phyloP scores from a whole-genome alignment of 2,797 vertebrate genomes.

The Hapalemur alaotrensis region DNA sequence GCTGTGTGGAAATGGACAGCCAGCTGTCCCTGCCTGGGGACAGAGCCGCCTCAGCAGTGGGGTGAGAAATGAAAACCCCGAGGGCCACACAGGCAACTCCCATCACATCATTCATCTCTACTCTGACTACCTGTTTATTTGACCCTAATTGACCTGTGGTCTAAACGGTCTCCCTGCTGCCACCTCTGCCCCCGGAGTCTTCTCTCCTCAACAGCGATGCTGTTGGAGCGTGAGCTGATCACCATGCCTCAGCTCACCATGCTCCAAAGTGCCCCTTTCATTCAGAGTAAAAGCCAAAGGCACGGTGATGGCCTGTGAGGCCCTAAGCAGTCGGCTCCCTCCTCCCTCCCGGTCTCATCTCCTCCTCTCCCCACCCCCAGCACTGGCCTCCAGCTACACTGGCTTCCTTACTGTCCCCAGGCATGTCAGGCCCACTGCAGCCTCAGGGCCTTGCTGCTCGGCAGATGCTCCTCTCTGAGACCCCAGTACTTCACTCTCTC shows the following conservation, averaged over 20 bases:
- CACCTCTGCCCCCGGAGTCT: not conserved
- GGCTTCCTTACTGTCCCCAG: not conserved
- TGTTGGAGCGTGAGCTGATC: not conserved
- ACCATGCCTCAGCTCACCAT: not conserved
- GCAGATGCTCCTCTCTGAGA: not conserved
- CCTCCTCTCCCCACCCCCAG: not conserved
- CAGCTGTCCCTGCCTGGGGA: not conserved
- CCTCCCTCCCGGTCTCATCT: not conserved
- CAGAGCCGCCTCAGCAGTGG: not conserved
- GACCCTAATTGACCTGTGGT: not conserved
- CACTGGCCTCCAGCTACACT: not conserved
- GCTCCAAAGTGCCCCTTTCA: not conserved
- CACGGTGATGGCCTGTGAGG: not conserved
- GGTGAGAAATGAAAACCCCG: not conserved
- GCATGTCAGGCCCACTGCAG: not conserved
- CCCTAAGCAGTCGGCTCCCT: not conserved
- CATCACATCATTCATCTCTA: not conserved
- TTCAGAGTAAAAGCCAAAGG: not conserved
- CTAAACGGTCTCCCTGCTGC: not conserved
- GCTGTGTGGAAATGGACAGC: not conserved
- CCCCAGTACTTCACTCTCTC: not conserved
- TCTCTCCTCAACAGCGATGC: not conserved
- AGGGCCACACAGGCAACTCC: not conserved
- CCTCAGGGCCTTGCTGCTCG: not conserved
- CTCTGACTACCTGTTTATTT: not conserved